These are phyloP conservation scores for Peromyscus eremicus DNA, from an alignment of 2,797 vertebrate genomes.

Conservation along the genomic window DNA sequence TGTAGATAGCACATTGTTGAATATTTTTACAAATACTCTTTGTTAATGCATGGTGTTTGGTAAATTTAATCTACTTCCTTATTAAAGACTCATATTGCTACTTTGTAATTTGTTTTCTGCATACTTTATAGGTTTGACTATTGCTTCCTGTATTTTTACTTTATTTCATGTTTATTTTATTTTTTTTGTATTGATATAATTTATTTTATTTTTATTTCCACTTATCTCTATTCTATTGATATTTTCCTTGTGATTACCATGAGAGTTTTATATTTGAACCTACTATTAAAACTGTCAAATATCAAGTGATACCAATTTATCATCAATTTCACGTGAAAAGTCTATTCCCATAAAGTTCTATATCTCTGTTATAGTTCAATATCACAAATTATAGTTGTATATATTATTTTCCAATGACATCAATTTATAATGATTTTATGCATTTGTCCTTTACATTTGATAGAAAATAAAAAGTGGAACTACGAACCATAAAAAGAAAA, in stretches of 20 bases:
- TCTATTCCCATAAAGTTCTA: background rate
- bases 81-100: too few relatives aligned
- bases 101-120: background rate
- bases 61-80: background rate
- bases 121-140: background rate
- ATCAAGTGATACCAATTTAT: background rate
- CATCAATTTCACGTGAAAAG: background rate
- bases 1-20: background rate
- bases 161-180: background rate
- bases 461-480: background rate
- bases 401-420: background rate
- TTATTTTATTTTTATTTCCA: background rate
- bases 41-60: background rate
- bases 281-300: background rate
- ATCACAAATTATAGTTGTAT: background rate
- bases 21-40: background rate
- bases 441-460: background rate
- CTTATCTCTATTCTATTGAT: background rate
- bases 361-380: background rate
- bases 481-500: background rate
- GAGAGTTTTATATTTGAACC: background rate
- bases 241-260: too few relatives aligned
- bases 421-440: background rate
- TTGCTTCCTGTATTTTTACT: background rate
- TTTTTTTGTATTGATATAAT: background rate